Evolutionary conservation across 2,113 vertebrate species (phyloP).

Genomic region (Coracopsis vasa): DNA sequence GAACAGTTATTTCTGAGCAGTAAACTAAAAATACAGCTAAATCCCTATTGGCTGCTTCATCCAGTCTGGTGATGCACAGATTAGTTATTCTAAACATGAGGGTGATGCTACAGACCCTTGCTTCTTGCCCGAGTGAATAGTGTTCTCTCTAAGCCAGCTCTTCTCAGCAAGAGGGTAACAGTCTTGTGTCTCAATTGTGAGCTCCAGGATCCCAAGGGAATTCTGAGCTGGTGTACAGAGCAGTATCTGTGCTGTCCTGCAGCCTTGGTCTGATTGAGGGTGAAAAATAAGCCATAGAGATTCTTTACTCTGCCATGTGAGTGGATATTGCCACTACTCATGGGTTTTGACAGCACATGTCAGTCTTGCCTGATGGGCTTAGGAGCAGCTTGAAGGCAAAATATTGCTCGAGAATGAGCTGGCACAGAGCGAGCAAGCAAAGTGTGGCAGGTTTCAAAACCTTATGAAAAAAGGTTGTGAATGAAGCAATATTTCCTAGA

Average conservation of each 20-base stretch:
- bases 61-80: neutral
- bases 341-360: neutral
- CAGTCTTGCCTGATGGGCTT: neutral
- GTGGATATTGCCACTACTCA: neutral
- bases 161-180: neutral
- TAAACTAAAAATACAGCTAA: conserved; percentile 17
- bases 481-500: neutral
- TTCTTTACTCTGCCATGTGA: neutral
- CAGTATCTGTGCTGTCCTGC: neutral
- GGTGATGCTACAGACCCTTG: neutral
- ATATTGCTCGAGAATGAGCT: neutral
- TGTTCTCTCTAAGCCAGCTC: neutral
- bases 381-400: neutral
- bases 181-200: neutral
- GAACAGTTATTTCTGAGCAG: neutral
- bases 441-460: neutral
- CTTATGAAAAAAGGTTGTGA: neutral
- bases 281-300: neutral
- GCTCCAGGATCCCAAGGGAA: neutral
- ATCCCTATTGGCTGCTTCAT: neutral
- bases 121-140: neutral
- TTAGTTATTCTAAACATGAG: neutral
- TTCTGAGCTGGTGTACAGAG: neutral
- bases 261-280: neutral
- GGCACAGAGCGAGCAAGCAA: neutral